These are phyloP conservation scores for Drosophila leonis DNA, from an alignment of 2,888 invertebrate genomes.

Conservation along the genomic window DNA sequence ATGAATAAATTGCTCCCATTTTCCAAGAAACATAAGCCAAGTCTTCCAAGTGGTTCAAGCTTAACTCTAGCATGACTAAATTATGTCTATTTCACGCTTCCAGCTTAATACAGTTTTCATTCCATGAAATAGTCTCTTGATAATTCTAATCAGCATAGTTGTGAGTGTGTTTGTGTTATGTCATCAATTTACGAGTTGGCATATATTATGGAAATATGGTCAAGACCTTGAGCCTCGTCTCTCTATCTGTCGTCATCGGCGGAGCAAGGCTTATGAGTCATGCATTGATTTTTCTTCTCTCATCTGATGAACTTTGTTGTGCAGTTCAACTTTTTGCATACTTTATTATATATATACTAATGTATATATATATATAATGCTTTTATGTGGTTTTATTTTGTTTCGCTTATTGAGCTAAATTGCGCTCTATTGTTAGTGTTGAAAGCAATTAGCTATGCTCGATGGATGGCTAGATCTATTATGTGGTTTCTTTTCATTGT, in stretches of 20 bases:
- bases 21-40: conserved; percentile 3
- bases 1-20: conserved; percentile 3
- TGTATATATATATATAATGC: not conserved
- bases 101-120: not conserved
- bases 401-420: conserved; percentile 41
- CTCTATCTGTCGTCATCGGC: conserved; percentile 20
- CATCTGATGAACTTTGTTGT: conserved; percentile 13
- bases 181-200: conserved; percentile 43
- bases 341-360: not conserved
- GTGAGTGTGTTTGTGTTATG: conserved; percentile 33
- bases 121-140: not conserved
- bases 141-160: conserved; percentile 28
- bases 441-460: conserved; percentile 18
- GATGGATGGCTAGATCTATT: conserved; percentile 1
- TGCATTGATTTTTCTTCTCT: conserved; percentile 29
- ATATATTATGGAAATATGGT: conserved; percentile 41
- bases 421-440: conserved; percentile 25
- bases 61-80: not conserved
- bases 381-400: conserved; percentile 20
- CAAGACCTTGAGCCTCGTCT: conserved; percentile 45
- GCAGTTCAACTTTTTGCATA: conserved; percentile 17
- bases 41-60: conserved; percentile 3
- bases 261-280: conserved; percentile 36
- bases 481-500: not conserved
- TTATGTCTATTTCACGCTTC: not conserved